Conservation (phyloP, 2,113 vertebrate species). For the Aphyosemion australe region DNA sequence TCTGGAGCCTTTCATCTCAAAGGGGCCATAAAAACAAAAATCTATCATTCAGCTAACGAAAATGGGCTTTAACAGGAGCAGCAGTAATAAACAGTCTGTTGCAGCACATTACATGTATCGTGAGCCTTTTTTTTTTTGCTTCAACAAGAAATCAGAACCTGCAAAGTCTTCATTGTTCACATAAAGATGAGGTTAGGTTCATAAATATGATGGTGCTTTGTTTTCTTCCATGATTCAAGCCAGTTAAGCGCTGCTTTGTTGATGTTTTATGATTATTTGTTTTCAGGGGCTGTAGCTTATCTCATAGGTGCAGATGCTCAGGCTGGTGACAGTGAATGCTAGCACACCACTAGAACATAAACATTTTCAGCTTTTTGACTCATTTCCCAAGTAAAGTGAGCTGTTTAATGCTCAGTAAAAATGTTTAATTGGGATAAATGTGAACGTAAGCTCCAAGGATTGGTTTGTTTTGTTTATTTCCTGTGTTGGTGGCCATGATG, state of each 20-base stretch:
- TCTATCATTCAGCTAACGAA: conserved; percentile 16
- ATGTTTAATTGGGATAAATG: no score
- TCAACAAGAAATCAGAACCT: conserved; percentile 1
- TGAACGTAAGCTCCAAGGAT: no score
- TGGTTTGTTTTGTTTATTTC: no score
- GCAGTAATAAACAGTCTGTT: neutral
- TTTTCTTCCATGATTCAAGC: conserved; percentile 18
- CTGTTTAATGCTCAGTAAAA: no score
- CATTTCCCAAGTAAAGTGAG: neutral
- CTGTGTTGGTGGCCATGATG: no score
- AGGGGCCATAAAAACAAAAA: conserved; percentile 24
- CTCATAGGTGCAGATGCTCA: conserved; percentile 44
- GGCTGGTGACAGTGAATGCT: conserved; percentile 8
- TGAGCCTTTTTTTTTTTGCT: neutral
- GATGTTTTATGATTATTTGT: conserved; percentile 39
- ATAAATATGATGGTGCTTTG: conserved; percentile 4
- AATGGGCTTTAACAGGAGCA: conserved; percentile 9
- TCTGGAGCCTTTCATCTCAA: conserved; percentile 16
- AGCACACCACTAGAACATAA: conserved; percentile 11
- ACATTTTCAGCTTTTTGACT: conserved; percentile 21
- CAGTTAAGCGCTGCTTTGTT: conserved; percentile 25
- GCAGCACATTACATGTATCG: neutral
- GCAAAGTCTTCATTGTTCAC: neutral
- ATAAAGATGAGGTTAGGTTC: conserved; percentile 14
- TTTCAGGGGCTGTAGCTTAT: conserved; percentile 27